phyloP scores from a whole-genome alignment of 2,113 vertebrate genomes.

The Ictidomys tridecemlineatus region DNA sequence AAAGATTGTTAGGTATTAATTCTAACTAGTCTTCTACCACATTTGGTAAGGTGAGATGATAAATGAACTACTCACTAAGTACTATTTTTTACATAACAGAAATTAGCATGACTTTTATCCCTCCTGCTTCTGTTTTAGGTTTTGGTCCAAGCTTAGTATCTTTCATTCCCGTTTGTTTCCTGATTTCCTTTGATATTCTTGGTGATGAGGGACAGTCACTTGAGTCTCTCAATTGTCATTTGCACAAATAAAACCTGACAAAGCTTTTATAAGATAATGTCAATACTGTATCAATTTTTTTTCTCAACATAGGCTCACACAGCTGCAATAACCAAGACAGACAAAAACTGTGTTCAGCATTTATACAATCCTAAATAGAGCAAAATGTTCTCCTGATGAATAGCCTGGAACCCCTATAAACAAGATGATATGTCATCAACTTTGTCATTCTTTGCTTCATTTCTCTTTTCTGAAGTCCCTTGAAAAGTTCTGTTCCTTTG shows the following conservation, averaged over 20 bases:
- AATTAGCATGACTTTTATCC: slow-evolving; percentile 71
- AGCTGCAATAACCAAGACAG: slow-evolving; percentile 80
- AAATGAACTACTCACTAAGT: background rate
- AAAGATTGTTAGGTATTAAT: background rate
- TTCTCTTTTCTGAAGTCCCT: background rate
- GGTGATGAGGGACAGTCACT: slow-evolving; percentile 80
- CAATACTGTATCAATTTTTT: slow-evolving; percentile 82
- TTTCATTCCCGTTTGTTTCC: slow-evolving; percentile 78
- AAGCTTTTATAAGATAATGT: slow-evolving; percentile 82
- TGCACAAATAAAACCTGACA: slow-evolving; percentile 85
- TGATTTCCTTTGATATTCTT: slow-evolving; percentile 79
- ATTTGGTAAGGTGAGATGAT: background rate
- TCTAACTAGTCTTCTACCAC: background rate
- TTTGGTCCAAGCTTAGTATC: background rate
- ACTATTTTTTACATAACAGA: background rate
- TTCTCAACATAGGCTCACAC: slow-evolving; percentile 62
- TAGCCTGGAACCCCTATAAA: slow-evolving; percentile 71
- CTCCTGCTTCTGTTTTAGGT: background rate
- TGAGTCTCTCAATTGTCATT: slow-evolving; percentile 79
- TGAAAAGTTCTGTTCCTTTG: background rate
- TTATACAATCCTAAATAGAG: slow-evolving; percentile 74
- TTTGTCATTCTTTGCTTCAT: background rate
- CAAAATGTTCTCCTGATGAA: slow-evolving; percentile 69
- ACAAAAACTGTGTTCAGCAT: slow-evolving; percentile 80
- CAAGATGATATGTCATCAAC: slow-evolving; percentile 68